Conservation (phyloP, 1,140 invertebrate genomes). For the Drosophila asahinai region DNA sequence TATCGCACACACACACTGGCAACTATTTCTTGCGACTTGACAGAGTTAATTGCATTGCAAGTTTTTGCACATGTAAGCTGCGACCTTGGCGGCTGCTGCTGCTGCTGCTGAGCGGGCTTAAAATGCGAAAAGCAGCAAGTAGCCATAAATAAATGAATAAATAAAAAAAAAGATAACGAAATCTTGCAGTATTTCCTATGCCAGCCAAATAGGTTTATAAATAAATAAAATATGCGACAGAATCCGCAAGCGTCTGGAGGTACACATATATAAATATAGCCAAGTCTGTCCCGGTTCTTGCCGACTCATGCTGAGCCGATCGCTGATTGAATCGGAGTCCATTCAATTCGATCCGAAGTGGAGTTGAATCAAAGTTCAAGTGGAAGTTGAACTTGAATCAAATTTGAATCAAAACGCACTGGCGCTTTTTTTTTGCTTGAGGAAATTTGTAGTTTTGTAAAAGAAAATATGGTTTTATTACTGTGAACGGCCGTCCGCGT, state of each 20-base stretch:
- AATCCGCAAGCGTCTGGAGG: constrained; percentile 19
- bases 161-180: constrained; percentile 10
- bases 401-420: background rate
- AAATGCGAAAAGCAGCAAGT: constrained; percentile 27
- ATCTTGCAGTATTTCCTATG: constrained; percentile 48
- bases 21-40: constrained; percentile 11
- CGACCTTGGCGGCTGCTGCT: constrained; percentile 57
- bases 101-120: constrained; percentile 62
- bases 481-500: too few relatives aligned
- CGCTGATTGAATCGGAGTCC: background rate
- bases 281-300: constrained; percentile 49
- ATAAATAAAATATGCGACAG: constrained; percentile 56
- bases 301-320: constrained; percentile 56
- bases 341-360: background rate
- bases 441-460: background rate
- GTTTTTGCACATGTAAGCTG: constrained; percentile 56
- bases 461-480: background rate
- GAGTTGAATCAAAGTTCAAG: constrained; percentile 4
- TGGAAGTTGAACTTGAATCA: constrained; percentile 1
- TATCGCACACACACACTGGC: constrained; percentile 11
- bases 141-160: constrained; percentile 25
- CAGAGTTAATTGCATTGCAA: constrained; percentile 64
- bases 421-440: background rate
- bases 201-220: constrained; percentile 44
- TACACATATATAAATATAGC: constrained; percentile 29